Conservation (phyloP, 2,113 vertebrate genomes). For the Protomyctophum bolini region DNA sequence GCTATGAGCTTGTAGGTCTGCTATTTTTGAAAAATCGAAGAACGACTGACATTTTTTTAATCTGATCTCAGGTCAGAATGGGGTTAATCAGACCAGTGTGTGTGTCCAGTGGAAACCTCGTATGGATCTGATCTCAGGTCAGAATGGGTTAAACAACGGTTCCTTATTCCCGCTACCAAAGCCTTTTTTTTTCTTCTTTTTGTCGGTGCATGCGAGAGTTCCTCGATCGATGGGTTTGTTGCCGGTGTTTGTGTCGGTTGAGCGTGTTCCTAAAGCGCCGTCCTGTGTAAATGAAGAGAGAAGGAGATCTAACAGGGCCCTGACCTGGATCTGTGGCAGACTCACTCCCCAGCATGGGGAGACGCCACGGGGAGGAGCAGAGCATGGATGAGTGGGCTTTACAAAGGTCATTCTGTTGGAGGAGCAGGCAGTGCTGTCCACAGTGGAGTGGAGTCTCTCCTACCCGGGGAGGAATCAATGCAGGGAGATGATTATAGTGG, state of each 20-base stretch:
- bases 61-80: no score
- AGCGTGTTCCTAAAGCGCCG: slow-evolving; percentile 28
- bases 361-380: neutral
- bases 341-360: slow-evolving; percentile 22
- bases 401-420: slow-evolving; percentile 27
- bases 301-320: slow-evolving; percentile 42
- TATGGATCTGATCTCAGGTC: no score
- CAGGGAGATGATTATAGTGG: no score
- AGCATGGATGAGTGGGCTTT: slow-evolving; percentile 41
- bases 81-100: no score
- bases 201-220: slow-evolving; percentile 5
- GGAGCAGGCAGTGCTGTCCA: slow-evolving; percentile 27
- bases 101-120: no score
- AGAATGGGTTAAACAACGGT: slow-evolving; percentile 31
- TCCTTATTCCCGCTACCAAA: slow-evolving; percentile 16
- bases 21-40: no score
- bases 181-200: neutral
- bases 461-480: neutral
- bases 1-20: no score
- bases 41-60: no score
- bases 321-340: slow-evolving; percentile 39
- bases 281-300: slow-evolving; percentile 38
- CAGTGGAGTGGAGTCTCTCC: slow-evolving; percentile 7
- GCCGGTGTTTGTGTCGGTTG: slow-evolving; percentile 42
- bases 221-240: slow-evolving; percentile 49